A percentile compares a stretch with the other conserved stretches of the same genome.
Conservation (phyloP, 2,888 invertebrate genomes). For the Drosophila setosimentum region DNA sequence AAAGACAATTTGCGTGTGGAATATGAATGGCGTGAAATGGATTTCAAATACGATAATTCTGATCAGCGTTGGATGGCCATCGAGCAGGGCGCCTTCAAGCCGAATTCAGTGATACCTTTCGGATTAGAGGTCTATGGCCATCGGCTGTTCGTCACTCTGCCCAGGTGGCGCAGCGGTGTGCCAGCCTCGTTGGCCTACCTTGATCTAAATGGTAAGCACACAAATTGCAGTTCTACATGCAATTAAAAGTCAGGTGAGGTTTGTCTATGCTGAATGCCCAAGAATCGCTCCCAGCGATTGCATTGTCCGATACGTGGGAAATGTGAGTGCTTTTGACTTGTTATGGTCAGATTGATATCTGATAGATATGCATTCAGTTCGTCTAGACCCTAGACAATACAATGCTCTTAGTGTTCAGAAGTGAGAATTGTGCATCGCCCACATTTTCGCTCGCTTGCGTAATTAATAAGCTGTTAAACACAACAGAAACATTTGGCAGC, state of each 20-base stretch:
- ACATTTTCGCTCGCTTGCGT: slow-evolving; percentile 45
- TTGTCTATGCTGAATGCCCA: not conserved
- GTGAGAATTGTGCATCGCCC: slow-evolving; percentile 9
- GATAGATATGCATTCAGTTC: slow-evolving; percentile 11
- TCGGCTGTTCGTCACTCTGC: slow-evolving; percentile 90
- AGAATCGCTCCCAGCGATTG: slow-evolving; percentile 22
- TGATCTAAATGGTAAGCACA: slow-evolving; percentile 88
- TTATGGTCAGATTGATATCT: not conserved
- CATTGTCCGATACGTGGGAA: slow-evolving; percentile 44
- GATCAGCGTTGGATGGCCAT: slow-evolving; percentile 88
- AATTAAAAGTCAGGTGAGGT: slow-evolving; percentile 7
- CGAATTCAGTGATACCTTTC: slow-evolving; percentile 90
- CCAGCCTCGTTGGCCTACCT: slow-evolving; percentile 91
- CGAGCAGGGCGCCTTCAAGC: slow-evolving; percentile 87
- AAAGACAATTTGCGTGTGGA: slow-evolving; percentile 90
- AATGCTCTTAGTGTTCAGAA: slow-evolving; percentile 36
- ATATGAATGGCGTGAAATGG: slow-evolving; percentile 91
- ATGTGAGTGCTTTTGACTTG: slow-evolving; percentile 5
- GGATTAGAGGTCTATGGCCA: slow-evolving; percentile 90
- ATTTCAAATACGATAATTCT: slow-evolving; percentile 88
- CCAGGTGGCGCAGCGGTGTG: slow-evolving; percentile 91
- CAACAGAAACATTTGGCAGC: slow-evolving; percentile 10
- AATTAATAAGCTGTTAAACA: slow-evolving; percentile 37
- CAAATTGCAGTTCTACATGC: slow-evolving; percentile 21
- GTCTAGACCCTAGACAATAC: slow-evolving; percentile 33